Conservation (phyloP, 1,140 invertebrate species). For the Atta cephalotes region DNA sequence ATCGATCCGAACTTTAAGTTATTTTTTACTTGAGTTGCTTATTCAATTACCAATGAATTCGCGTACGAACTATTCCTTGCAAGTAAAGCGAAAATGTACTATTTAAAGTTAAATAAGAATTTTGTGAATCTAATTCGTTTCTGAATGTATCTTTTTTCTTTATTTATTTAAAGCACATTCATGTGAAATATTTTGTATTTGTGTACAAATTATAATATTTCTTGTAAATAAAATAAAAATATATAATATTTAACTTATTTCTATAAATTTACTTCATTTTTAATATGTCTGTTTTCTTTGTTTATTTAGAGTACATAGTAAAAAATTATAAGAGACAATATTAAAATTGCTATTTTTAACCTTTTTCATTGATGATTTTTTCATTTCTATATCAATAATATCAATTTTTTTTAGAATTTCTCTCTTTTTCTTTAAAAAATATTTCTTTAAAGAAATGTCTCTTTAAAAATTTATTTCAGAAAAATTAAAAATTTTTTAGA, state of each 20-base stretch:
- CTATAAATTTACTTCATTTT: background rate
- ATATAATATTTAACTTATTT: background rate
- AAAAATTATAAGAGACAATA: background rate
- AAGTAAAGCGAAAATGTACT: background rate
- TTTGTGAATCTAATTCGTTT: background rate
- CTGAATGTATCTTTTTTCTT: background rate
- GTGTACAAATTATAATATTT: too few species aligned
- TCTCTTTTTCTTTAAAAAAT: background rate
- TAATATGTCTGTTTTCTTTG: background rate
- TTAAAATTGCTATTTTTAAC: background rate
- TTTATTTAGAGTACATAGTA: background rate
- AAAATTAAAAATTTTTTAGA: slow-evolving; percentile 2
- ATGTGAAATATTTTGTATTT: background rate
- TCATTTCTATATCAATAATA: background rate
- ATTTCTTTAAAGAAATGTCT: background rate
- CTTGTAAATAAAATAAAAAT: too few species aligned
- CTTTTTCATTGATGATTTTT: background rate
- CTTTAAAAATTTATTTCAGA: background rate
- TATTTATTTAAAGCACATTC: background rate
- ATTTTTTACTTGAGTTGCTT: slow-evolving; percentile 35
- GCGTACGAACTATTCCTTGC: background rate
- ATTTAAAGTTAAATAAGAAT: background rate
- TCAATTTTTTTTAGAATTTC: background rate
- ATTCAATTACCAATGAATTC: slow-evolving; percentile 36
- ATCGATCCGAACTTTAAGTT: slow-evolving; percentile 44